Percentiles rank a stretch among this genome's conserved stretches.
phyloP scores from a whole-genome alignment of 2,113 vertebrate species.

The Copsychus sechellarum region DNA sequence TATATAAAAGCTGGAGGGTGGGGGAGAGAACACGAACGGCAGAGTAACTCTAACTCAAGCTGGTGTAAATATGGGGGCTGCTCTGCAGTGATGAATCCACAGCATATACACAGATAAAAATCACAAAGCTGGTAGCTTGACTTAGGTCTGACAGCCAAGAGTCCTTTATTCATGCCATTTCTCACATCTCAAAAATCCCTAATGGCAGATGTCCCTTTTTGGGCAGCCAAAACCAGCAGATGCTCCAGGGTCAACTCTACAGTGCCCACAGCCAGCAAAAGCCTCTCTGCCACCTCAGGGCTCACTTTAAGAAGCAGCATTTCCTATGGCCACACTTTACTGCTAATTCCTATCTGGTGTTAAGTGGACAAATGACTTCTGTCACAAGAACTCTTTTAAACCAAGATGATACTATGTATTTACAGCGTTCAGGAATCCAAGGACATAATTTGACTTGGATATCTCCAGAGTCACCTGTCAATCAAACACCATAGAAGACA shows the following conservation, averaged over 20 bases:
- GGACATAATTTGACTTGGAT: not conserved
- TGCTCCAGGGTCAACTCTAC: not conserved
- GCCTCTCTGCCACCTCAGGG: not conserved
- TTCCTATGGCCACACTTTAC: not conserved
- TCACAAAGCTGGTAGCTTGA: not conserved
- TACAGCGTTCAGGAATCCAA: not conserved
- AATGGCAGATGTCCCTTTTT: not conserved
- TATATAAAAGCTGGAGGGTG: constrained; percentile 33
- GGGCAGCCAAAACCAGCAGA: not conserved
- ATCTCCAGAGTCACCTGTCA: not conserved
- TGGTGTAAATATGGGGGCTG: constrained; percentile 4
- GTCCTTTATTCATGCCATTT: not conserved
- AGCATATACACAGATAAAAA: not conserved
- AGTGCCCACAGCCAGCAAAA: not conserved
- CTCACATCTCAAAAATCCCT: not conserved
- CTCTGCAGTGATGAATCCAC: not conserved
- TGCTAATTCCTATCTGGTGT: not conserved
- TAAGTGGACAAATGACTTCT: not conserved
- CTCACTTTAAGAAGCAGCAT: not conserved
- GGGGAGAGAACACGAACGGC: not conserved
- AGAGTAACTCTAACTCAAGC: not conserved
- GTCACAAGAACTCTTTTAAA: not conserved
- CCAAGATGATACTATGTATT: not conserved
- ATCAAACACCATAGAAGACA: not conserved
- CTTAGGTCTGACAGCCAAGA: not conserved